Base-by-base conservation (phyloP, 2,113 vertebrate species). In the Periophthalmodon schlosseri region DNA sequence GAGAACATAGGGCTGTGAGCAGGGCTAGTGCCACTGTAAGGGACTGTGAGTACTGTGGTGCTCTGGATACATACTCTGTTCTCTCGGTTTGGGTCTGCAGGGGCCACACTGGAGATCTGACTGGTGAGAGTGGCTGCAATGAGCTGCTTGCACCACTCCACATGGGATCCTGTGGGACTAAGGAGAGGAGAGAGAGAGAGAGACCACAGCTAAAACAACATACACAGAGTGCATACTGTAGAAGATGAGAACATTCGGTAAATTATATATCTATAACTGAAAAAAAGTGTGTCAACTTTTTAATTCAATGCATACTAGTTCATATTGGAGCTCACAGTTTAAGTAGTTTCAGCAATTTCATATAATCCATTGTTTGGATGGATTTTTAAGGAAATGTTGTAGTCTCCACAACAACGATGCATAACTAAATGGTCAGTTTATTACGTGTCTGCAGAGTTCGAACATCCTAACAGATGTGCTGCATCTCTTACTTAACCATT, bases 131-230 rank as follows among this genome's bases (percentile, higher is more conserved):
- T 99, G 73, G 97, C 97, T 73, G 97, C 97, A n/a, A 99, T 99
- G 60, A 99, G 94, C 91, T 99, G 97, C 92, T 99, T 99, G 87
- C 97, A 99, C 97, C 97, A 99, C 78, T 99, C 97, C 78, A 99
- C 97, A 65, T 99, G 97, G 46, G 96, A 98, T 74, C 96, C 96
- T 89, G 97, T 92, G 0, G 96, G 96, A 91, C 97, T 99, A 89
- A 74, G 93, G 85, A 78, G 87, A 28, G 28, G 3, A 28, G 28
- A 28, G 28, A 28, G 28, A 47, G 13, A 92, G 15, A 88, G 14
- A 54, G 73, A 58, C 6, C 52, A 33, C 16, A 44, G 39, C 15
- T 66, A 66, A 63, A 63, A 24, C 28, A 39, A 20, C 28, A 39
- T 28, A 28, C 21, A n/a, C 20, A 54, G 36, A 33, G n/a, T 28